Base-by-base conservation (phyloP, 1,140 invertebrate species). In the Drosophila novamexicana region DNA sequence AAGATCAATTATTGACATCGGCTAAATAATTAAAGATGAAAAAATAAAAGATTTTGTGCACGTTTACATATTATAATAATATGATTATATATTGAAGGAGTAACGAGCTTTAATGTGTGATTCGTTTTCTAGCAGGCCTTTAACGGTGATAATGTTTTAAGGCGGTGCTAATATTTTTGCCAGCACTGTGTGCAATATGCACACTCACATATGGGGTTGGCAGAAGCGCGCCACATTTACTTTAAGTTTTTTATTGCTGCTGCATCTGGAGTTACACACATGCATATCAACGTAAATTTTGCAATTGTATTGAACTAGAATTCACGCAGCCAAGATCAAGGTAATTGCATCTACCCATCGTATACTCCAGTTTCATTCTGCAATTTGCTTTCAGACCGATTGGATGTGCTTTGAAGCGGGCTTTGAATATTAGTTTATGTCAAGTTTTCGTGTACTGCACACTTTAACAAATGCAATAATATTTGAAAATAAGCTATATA, bases 261-360 rank as follows among this genome's bases (percentile, higher is more conserved):
- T 44, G 14, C n/a, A n/a, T 22, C 8, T 53, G 47, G 39, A 7
- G 22, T 47, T 44, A 47, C 53, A 72, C 54, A 49, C 16, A 53
- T 73, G 37, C 45, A 53, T 73, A 44, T 39, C 2, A 29, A 44
- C 16, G 40, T 58, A 44, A 53, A 22, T 63, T 57, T 22, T 53
- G 59, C 50, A 45, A 37, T 40, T 65, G 67, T 71, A 65, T 76
- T 71, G 74, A 34, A 68, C 69, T 74, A 77, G 70, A 77, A 77
- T 77, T 77, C 75, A 77, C 75, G 75, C 70, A 77, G 57, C 57
- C 63, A 77, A 77, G 75, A 77, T 77, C 75, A 77, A 77, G 70
- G 75, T 77, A 77, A 77, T 77, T 77, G 75, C 75, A 74, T 77
- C 75, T 71, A 64, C 44, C 56, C 44, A 73, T 67, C 63, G 63